A percentile compares a stretch with the other conserved stretches of the same genome.
Evolutionary conservation across 1,140 invertebrate genomes (phyloP).

Genomic region (Drosophila kikkawai): DNA sequence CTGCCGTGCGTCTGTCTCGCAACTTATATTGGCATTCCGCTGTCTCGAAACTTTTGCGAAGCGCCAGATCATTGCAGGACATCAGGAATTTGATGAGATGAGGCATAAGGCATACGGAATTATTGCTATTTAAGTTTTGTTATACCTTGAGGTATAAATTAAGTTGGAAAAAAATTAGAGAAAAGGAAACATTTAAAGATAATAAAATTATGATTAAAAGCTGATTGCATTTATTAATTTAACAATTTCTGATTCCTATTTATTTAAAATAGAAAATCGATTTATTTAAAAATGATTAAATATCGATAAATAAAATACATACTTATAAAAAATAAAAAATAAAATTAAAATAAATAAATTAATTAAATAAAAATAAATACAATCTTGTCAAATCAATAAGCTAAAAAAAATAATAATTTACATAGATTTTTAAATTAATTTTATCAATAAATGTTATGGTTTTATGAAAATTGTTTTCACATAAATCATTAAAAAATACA

Average conservation of each 20-base stretch:
- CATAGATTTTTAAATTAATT: too few species aligned
- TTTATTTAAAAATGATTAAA: background rate
- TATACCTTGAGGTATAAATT: background rate
- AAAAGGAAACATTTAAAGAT: background rate
- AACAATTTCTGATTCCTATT: too few species aligned
- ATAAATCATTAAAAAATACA: background rate
- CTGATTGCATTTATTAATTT: too few species aligned
- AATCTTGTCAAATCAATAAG: too few species aligned
- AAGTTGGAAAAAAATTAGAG: background rate
- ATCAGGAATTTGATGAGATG: slow-evolving; percentile 11
- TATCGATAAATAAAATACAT: too few species aligned
- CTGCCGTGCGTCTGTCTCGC: slow-evolving; percentile 47
- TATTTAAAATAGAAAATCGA: background rate
- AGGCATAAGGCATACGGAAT: background rate
- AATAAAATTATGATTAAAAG: background rate
- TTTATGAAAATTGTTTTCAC: background rate
- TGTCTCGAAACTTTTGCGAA: slow-evolving; percentile 35
- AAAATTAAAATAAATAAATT: too few species aligned
- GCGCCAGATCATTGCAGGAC: slow-evolving; percentile 20
- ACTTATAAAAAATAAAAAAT: too few species aligned
- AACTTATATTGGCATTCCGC: slow-evolving; percentile 74
- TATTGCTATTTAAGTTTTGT: background rate
- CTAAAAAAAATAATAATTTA: too few species aligned
- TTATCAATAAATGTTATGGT: background rate
- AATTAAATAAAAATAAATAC: too few species aligned